Conservation (phyloP, 1,140 invertebrate species). For the Apolygus lucorum region DNA sequence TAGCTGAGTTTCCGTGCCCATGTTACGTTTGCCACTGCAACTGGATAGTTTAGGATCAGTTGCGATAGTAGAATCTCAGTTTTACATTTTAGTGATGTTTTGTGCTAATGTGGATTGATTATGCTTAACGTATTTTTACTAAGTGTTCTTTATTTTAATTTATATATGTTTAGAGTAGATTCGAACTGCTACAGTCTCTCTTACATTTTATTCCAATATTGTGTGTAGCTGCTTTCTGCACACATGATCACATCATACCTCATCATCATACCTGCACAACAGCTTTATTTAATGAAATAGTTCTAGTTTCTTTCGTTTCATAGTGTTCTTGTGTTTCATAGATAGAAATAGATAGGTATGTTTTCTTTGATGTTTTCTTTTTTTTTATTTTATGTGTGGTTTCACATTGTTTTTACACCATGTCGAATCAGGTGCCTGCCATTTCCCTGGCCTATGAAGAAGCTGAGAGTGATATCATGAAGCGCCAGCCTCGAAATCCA, state of each 20-base stretch:
- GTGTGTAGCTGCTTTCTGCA: constrained; percentile 24
- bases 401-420: constrained; percentile 35
- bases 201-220: neutral
- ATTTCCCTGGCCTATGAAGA: constrained; percentile 98
- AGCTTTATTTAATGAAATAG: constrained; percentile 25
- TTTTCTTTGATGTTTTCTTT: constrained; percentile 30
- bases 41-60: too few species aligned
- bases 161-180: constrained; percentile 16
- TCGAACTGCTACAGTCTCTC: neutral
- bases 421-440: constrained; percentile 72
- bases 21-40: too few species aligned
- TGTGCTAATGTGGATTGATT: constrained; percentile 13
- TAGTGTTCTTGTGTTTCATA: constrained; percentile 27
- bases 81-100: neutral
- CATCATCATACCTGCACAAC: constrained; percentile 29
- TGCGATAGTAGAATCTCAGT: neutral
- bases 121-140: constrained; percentile 4
- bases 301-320: constrained; percentile 20
- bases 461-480: constrained; percentile 99
- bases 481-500: constrained; percentile 91
- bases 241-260: constrained; percentile 19
- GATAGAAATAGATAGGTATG: constrained; percentile 22
- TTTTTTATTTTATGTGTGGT: constrained; percentile 30
- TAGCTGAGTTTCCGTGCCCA: too few species aligned
- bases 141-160: constrained; percentile 13